Evolutionary conservation across 2,797 vertebrate species (phyloP), one percentile per base, ranked within the genome.

Genomic region (Calcarius lapponicus): DNA sequence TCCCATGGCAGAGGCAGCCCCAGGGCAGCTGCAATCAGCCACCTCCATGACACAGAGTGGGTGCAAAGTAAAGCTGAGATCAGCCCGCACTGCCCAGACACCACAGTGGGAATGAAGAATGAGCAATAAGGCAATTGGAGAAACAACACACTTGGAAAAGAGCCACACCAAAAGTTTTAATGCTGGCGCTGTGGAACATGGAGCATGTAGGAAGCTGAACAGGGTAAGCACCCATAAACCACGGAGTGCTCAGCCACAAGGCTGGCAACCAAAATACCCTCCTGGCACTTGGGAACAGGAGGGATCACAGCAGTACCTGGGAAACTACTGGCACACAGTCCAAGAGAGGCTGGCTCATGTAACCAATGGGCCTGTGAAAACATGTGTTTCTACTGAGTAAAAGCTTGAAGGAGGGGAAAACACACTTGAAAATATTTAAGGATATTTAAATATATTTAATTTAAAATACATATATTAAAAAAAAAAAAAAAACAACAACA

Each of bases 371-470:
- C 60, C 58, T 69, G 25, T 24, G 73, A 79, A 80, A 79, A 84
- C 0, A 0, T 4, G 4, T 64, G 34, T 57, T 73, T 61, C 66
- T 81, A 32, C 22, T 71, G 26, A 29, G 65, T 56, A 72, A 90
- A 88, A 91, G 28, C 70, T 72, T 40, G 50, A n/a, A 86, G 36
- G 42, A 86, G 54, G 73, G 56, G 11, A 62, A 92, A 86, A 74
- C 17, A 83, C 60, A 80, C 71, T 86, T 75, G 34, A 72, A 75
- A 83, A 81, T 92, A 94, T 62, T 94, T 66, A 91, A 92, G 61
- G 70, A 93, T 38, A 75, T 89, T 94, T 94, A 92, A 90, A 94
- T 92, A 96, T n/a, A 88, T 91, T 96, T 93, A 89, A 88, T 96
- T 96, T 91, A 78, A 92, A 92, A 95, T 81, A 93, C 50, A 88